Conservation (phyloP, 2,888 invertebrate genomes). For the Lepas anatifera region DNA sequence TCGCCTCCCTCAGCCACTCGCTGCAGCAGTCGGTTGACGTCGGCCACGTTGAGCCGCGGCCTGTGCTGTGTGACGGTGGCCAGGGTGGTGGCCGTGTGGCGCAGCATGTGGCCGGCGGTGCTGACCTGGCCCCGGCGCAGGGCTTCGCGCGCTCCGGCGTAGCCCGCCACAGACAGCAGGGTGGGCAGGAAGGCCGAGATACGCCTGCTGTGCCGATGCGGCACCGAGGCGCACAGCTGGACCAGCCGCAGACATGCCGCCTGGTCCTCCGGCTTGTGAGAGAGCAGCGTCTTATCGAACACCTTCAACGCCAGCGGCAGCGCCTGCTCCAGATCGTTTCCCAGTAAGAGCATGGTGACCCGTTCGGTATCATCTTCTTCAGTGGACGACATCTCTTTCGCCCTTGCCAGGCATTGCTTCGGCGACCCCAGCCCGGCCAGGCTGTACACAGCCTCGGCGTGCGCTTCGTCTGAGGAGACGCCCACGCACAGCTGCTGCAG, state of each 20-base stretch:
- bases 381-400: not conserved
- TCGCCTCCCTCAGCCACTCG: not conserved
- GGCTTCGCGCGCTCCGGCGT: not conserved
- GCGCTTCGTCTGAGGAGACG: not conserved
- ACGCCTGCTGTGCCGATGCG: not conserved
- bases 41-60: conserved; percentile 19
- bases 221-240: not conserved
- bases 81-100: not conserved
- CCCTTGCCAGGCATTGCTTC: not conserved
- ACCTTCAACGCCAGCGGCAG: not conserved
- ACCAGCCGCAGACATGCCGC: not conserved
- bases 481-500: not conserved
- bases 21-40: not conserved
- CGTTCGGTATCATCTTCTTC: not conserved
- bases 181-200: not conserved
- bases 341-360: not conserved
- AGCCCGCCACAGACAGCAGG: not conserved
- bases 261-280: not conserved
- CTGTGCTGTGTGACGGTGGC: conserved; percentile 7
- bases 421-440: not conserved
- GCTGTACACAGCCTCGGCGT: not conserved
- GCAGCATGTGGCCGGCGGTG: not conserved
- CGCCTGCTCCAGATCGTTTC: not conserved
- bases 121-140: not conserved
- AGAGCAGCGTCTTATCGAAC: not conserved